Evolutionary conservation across 2,888 invertebrate species (phyloP).

Genomic region (Pegoplata infirma): DNA sequence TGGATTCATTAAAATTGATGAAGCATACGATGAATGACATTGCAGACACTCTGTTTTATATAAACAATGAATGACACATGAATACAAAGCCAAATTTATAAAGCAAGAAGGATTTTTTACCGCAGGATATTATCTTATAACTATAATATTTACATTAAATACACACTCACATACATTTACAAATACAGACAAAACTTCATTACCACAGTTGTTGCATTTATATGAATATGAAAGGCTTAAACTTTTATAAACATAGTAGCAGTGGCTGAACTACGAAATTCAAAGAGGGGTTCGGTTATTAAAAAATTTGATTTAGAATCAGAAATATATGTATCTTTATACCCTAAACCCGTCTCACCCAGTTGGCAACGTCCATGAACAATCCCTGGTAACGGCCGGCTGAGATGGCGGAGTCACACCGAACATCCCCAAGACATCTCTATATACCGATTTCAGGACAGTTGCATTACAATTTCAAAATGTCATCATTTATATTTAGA

Average conservation of each 20-base stretch:
- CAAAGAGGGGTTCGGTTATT: no score
- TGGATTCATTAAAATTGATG: conserved; percentile 62
- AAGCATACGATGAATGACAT: conserved; percentile 56
- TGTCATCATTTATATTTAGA: no score
- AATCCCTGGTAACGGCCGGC: no score
- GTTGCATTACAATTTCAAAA: no score
- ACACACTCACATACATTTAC: not conserved
- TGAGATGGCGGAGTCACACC: no score
- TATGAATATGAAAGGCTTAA: conserved; percentile 32
- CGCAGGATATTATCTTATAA: conserved; percentile 59
- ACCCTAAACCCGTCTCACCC: no score
- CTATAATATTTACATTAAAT: conserved; percentile 50
- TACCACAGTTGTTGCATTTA: conserved; percentile 35
- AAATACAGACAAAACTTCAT: conserved; percentile 41
- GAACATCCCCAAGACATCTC: no score
- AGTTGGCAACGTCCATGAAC: no score
- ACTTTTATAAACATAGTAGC: conserved; percentile 18
- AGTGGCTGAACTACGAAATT: no score
- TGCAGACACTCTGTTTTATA: conserved; percentile 48
- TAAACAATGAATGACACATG: conserved; percentile 45
- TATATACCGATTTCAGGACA: no score
- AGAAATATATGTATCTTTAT: not conserved
- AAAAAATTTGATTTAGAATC: no score
- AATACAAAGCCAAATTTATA: conserved; percentile 16
- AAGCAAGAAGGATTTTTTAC: conserved; percentile 23